phyloP scores from a whole-genome alignment of 2,888 invertebrate genomes.

The Agrochola litura region DNA sequence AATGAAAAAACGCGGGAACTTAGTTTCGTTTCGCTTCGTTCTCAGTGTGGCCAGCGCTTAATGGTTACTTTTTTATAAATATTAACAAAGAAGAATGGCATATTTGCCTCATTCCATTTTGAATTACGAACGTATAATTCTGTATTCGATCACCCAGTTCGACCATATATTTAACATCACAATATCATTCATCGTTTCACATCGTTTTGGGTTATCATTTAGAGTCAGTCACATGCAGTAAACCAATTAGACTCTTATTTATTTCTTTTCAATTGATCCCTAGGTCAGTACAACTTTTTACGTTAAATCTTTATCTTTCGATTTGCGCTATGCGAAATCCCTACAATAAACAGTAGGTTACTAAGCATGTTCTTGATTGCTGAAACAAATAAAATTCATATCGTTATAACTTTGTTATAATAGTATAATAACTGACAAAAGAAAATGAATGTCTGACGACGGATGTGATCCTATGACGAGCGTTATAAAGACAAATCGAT shows the following conservation, averaged over 20 bases:
- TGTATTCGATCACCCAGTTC: background rate
- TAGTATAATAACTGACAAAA: slow-evolving; percentile 22
- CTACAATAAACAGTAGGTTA: no score
- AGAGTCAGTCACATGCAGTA: background rate
- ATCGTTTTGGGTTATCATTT: background rate
- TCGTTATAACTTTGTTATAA: background rate
- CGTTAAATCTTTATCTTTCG: background rate
- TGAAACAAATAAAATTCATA: background rate
- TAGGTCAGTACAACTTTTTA: no score
- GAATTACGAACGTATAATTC: background rate
- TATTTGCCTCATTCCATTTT: background rate
- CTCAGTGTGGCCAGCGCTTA: no score
- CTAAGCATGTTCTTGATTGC: no score
- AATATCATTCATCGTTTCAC: background rate
- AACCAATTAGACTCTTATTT: background rate
- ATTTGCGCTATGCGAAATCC: background rate
- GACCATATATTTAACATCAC: background rate
- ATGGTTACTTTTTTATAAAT: background rate
- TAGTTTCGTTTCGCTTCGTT: no score
- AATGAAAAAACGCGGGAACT: no score
- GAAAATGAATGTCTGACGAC: slow-evolving; percentile 21
- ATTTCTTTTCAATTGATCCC: no score
- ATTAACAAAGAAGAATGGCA: background rate
- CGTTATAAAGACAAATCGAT: slow-evolving; percentile 54
- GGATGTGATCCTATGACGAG: slow-evolving; percentile 27